Evolutionary conservation across 2,113 vertebrate species (phyloP).

Genomic region (Porphyrio hochstetteri): DNA sequence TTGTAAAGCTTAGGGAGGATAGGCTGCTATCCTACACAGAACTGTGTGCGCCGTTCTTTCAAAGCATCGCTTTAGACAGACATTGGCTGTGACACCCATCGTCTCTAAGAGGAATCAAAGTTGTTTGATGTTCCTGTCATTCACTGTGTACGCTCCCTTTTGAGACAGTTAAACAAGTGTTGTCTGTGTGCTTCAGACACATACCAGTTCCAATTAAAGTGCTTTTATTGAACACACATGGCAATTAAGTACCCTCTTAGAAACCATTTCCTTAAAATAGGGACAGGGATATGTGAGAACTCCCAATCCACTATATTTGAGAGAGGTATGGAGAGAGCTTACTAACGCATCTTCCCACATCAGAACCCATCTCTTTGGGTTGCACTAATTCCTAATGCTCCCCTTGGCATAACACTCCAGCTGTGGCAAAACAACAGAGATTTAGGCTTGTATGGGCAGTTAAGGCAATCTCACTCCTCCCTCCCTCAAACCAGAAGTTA

Average conservation of each 20-base stretch:
- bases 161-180: background rate
- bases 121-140: background rate
- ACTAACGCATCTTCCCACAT: background rate
- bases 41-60: background rate
- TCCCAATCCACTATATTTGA: background rate
- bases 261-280: background rate
- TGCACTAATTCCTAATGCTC: background rate
- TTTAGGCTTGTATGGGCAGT: background rate
- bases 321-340: background rate
- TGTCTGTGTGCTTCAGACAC: background rate
- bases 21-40: background rate
- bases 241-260: background rate
- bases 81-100: rapidly evolving
- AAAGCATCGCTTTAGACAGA: background rate
- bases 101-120: background rate
- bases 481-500: background rate
- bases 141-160: background rate
- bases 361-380: background rate
- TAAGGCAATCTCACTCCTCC: background rate
- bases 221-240: background rate
- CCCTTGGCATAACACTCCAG: background rate
- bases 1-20: background rate
- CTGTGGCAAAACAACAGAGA: background rate
- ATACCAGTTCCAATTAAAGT: background rate
- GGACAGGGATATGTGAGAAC: background rate